Conservation (phyloP, 2,797 vertebrate genomes). For the Urophycis tenuis region DNA sequence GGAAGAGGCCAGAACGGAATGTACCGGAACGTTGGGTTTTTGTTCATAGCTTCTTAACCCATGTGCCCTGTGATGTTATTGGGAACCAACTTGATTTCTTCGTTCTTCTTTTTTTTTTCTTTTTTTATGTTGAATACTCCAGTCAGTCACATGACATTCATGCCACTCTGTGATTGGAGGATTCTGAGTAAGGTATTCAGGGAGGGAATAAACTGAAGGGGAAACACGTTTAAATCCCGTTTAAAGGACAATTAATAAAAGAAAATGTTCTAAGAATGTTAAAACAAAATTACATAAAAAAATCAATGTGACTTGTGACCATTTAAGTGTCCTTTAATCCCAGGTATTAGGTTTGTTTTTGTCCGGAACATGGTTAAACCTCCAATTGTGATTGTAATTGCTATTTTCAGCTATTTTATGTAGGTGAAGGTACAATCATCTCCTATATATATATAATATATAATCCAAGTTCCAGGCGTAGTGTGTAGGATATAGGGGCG, state of each 20-base stretch:
- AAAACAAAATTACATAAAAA: not conserved
- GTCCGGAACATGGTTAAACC: no score
- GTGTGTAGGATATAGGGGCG: not conserved
- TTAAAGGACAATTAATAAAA: not conserved
- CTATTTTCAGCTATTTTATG: no score
- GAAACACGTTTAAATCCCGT: not conserved
- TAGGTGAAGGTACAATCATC: no score
- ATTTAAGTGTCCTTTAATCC: no score
- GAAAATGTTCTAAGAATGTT: not conserved
- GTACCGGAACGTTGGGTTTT: not conserved
- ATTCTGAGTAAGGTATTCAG: not conserved
- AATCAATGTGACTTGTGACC: no score
- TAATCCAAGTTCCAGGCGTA: not conserved
- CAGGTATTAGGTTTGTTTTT: not conserved
- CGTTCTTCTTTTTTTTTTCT: no score
- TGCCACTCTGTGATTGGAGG: conserved; percentile 1
- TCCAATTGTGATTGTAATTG: no score
- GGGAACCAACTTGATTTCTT: not conserved
- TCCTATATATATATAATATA: no score
- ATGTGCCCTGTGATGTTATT: not conserved
- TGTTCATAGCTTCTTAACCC: not conserved
- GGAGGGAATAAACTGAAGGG: not conserved
- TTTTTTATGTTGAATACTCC: not conserved
- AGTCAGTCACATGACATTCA: not conserved
- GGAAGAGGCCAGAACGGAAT: not conserved